Evolutionary conservation across 2,888 invertebrate genomes (phyloP), one percentile per base, ranked within the genome.

Genomic region (Calephelis perditalis): DNA sequence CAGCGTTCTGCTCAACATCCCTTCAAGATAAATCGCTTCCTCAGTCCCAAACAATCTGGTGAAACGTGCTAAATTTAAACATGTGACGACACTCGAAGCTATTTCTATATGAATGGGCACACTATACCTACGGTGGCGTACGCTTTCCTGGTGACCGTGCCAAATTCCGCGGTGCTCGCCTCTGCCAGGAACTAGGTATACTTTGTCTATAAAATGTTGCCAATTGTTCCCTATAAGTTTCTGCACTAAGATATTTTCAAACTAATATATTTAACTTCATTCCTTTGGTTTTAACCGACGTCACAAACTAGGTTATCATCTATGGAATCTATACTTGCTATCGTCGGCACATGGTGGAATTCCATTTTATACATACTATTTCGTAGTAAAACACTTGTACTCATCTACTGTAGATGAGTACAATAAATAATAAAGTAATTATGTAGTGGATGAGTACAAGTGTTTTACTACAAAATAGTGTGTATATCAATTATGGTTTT

Each of bases 51-150:
- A 59, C 15, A 49, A 26, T 49, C 49, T 26, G 26, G 49, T 49
- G 49, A 26, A 47, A 8, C 49, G 26, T 5, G 44, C 59, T 59
- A 55, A 46, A 45, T 46, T 45, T 59, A 45, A 44, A 45, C 46
- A 46, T 56, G 59, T 59, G 66, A 61, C 61, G 67, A 40, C 67
- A 61, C 67, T 66, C 59, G 65, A 69, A 68, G 76, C 78, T 82
- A 81, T 82, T 82, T 80, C 79, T 71, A 81, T 78, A 77, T 82
- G 79, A 84, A 82, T 82, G 81, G 76, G 73, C 71, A 66, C 71
- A 70, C 71, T 71, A 70, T 61, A 64, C 47, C 60, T 61, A 58
- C 58, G 61, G 63, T 67, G 60, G 60, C 63, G 60, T 63, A 61
- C 63, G 61, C 67, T 60, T 84, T 85, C 86, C 84, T 79, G 73